phyloP scores from a whole-genome alignment of 2,797 vertebrate species.

The Varecia variegata region DNA sequence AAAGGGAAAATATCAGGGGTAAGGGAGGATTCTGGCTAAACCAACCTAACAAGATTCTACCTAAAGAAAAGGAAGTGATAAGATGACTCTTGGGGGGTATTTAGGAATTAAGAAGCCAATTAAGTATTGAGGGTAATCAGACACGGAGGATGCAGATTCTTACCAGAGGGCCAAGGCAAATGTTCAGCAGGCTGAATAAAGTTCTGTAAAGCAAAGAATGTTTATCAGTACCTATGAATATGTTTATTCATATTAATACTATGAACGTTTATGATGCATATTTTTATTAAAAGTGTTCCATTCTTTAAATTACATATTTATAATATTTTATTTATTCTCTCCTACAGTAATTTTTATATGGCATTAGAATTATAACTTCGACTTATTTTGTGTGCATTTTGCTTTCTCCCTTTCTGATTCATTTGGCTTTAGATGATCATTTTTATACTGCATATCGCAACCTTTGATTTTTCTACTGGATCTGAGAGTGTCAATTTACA shows the following conservation, averaged over 20 bases:
- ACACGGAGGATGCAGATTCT: background rate
- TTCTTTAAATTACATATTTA: background rate
- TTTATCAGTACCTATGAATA: background rate
- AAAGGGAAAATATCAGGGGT: background rate
- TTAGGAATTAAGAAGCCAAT: background rate
- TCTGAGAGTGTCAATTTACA: background rate
- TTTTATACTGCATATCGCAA: conserved; percentile 4
- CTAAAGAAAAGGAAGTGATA: background rate
- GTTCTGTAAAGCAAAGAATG: background rate
- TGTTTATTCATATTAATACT: background rate
- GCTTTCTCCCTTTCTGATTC: background rate
- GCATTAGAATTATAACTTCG: background rate
- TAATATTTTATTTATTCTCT: background rate
- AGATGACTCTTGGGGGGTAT: background rate
- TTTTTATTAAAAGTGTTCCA: background rate
- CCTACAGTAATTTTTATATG: background rate
- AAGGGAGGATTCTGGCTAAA: background rate
- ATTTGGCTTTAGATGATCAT: background rate
- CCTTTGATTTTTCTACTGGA: background rate
- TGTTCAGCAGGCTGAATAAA: background rate
- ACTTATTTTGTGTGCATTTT: background rate
- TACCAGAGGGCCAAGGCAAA: background rate
- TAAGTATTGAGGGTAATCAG: background rate
- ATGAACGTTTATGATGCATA: background rate
- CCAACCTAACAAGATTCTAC: background rate